These are phyloP conservation scores for Ptilorrhoa leucosticta DNA, from an alignment of 2,113 vertebrate species.

Conservation along the genomic window DNA sequence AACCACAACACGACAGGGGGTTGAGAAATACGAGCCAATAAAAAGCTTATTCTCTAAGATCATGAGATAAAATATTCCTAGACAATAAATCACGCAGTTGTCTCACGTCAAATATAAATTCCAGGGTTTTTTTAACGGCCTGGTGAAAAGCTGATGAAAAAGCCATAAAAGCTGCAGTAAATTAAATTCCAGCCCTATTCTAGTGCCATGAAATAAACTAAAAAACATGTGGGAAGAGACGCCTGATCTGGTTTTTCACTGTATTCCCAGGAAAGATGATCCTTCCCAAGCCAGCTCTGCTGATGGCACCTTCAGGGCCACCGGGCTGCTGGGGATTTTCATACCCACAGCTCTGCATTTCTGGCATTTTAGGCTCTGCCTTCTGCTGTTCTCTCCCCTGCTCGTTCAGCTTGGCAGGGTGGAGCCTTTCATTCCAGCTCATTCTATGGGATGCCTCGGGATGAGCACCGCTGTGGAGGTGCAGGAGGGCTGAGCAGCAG, in stretches of 20 bases:
- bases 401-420: neutral
- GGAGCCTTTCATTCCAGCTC: neutral
- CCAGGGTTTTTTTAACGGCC: neutral
- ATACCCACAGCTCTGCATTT: fast-evolving
- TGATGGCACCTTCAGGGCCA: neutral
- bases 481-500: neutral
- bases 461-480: fast-evolving
- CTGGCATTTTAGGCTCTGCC: neutral
- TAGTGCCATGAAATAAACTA: neutral
- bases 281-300: neutral
- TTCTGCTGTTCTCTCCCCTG: neutral
- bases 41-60: neutral
- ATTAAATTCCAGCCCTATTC: neutral
- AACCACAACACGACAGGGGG: neutral
- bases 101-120: neutral
- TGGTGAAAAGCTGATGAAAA: neutral
- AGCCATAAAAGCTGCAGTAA: neutral
- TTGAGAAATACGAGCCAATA: neutral
- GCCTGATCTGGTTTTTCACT: neutral
- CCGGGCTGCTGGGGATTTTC: fast-evolving
- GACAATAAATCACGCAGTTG: fast-evolving
- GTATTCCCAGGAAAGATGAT: neutral
- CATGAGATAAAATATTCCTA: neutral
- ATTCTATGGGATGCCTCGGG: neutral
- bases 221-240: neutral